These are phyloP conservation scores for Drosophila nigritarsus DNA, from an alignment of 2,888 invertebrate species.

Conservation along the genomic window DNA sequence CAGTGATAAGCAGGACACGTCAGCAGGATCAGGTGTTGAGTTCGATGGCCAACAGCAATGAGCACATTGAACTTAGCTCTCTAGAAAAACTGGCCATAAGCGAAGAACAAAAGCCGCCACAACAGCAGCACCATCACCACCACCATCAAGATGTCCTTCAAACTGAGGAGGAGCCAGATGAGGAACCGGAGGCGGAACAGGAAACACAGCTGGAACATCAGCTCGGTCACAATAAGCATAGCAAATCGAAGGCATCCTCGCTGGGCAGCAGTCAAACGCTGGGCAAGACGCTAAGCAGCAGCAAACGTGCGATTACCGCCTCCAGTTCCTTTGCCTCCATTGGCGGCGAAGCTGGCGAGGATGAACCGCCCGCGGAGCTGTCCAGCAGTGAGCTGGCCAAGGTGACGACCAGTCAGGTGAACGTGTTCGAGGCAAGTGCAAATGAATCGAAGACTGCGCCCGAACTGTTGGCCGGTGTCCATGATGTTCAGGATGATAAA, in stretches of 20 bases:
- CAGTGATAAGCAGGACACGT: slow-evolving; percentile 5
- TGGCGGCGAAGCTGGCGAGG: slow-evolving; percentile 40
- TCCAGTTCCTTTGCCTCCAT: slow-evolving; percentile 76
- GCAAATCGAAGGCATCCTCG: slow-evolving; percentile 80
- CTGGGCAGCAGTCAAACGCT: slow-evolving; percentile 80
- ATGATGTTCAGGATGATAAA: slow-evolving; percentile 65
- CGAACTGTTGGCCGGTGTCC: slow-evolving; percentile 31
- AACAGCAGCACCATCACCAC: slow-evolving; percentile 29
- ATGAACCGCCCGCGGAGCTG: slow-evolving; percentile 10
- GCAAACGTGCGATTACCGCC: slow-evolving; percentile 74
- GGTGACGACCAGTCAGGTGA: slow-evolving; percentile 18
- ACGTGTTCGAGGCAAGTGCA: slow-evolving; percentile 19
- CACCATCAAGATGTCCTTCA: slow-evolving; percentile 10
- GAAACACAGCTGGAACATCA: slow-evolving; percentile 50
- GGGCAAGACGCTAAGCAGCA: slow-evolving; percentile 71
- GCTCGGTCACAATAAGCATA: slow-evolving; percentile 65
- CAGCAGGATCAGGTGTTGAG: slow-evolving; percentile 27
- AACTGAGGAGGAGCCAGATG: slow-evolving; percentile 19
- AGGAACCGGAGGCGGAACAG: slow-evolving; percentile 3
- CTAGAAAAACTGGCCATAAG: slow-evolving; percentile 63
- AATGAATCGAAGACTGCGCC: slow-evolving; percentile 20
- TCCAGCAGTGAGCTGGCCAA: slow-evolving; percentile 16
- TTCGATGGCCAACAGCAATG: slow-evolving; percentile 60
- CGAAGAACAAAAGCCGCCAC: slow-evolving; percentile 37
- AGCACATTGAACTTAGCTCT: slow-evolving; percentile 82